phyloP scores from a whole-genome alignment of 2,888 invertebrate genomes.

The Eupeodes latifasciatus region DNA sequence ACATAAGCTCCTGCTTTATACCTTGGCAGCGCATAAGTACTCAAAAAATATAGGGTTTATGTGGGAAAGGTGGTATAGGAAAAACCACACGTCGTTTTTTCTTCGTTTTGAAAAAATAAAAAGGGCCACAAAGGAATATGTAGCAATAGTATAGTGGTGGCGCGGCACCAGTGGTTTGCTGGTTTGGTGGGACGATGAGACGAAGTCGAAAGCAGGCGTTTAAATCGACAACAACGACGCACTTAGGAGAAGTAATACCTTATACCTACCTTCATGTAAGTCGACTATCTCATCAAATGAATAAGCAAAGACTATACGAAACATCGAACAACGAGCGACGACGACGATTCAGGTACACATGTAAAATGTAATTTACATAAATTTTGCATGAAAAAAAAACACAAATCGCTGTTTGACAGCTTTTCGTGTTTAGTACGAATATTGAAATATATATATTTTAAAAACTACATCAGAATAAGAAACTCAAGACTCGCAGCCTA shows the following conservation, averaged over 20 bases:
- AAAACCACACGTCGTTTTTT: constrained; percentile 8
- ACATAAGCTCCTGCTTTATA: background rate
- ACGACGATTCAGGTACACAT: constrained; percentile 28
- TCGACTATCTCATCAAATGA: constrained; percentile 48
- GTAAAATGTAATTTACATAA: constrained; percentile 60
- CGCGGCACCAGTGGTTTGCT: background rate
- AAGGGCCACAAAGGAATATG: constrained; percentile 1
- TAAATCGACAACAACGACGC: constrained; percentile 47
- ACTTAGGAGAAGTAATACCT: constrained; percentile 32
- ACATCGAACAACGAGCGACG: background rate
- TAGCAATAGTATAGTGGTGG: background rate
- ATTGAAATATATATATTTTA: background rate
- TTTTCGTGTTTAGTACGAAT: constrained; percentile 16
- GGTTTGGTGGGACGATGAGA: background rate
- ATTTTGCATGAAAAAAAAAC: constrained; percentile 47
- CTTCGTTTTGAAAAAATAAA: background rate
- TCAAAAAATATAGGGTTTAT: too few relatives aligned
- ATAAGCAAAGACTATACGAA: too few relatives aligned
- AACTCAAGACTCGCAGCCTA: constrained; percentile 1
- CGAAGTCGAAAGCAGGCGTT: constrained; percentile 28
- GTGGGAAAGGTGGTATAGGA: background rate
- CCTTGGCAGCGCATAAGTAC: too few relatives aligned
- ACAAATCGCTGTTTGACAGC: constrained; percentile 65
- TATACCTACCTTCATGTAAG: background rate
- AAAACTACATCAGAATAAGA: background rate